These are phyloP conservation scores for Labeo rohita DNA, from an alignment of 2,113 vertebrate genomes.

Conservation along the genomic window DNA sequence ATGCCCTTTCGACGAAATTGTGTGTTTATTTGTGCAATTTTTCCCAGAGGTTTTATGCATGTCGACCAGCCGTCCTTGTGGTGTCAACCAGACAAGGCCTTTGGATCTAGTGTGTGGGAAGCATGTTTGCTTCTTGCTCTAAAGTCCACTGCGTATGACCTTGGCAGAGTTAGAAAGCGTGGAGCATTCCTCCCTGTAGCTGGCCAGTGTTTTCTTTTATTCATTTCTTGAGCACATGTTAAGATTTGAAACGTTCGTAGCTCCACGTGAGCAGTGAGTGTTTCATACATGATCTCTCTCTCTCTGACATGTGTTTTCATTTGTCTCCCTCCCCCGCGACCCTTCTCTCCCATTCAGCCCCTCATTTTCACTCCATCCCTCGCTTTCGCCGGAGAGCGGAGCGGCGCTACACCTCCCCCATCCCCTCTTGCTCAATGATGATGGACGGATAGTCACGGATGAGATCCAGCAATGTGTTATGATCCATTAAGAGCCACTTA, in stretches of 20 bases:
- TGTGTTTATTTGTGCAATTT: background rate
- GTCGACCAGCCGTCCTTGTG: background rate
- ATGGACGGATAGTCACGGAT: slow-evolving; percentile 24
- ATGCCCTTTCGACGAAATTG: background rate
- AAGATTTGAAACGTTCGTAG: background rate
- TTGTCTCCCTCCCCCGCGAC: slow-evolving; percentile 2
- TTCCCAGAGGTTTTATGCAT: background rate
- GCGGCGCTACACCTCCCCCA: slow-evolving; percentile 32
- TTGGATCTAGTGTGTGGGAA: slow-evolving; percentile 21
- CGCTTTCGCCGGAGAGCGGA: slow-evolving; percentile 25
- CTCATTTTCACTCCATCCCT: slow-evolving; percentile 35
- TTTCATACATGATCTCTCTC: background rate
- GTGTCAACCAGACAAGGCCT: background rate
- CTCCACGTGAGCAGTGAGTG: background rate
- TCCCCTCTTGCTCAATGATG: background rate
- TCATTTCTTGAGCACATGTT: background rate
- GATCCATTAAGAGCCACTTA: slow-evolving; percentile 11
- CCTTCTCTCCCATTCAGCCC: slow-evolving; percentile 21
- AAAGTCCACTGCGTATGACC: background rate
- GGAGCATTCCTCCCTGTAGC: background rate
- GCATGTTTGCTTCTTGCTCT: slow-evolving; percentile 13
- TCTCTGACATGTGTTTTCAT: slow-evolving; percentile 36
- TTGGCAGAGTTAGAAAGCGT: slow-evolving; percentile 5
- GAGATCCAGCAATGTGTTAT: background rate
- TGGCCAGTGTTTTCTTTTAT: slow-evolving; percentile 12